Percentiles rank a stretch among this genome's conserved stretches.
These are phyloP conservation scores for Kryphioiulus occultus DNA, from an alignment of 2,888 invertebrate genomes.

Conservation along the genomic window DNA sequence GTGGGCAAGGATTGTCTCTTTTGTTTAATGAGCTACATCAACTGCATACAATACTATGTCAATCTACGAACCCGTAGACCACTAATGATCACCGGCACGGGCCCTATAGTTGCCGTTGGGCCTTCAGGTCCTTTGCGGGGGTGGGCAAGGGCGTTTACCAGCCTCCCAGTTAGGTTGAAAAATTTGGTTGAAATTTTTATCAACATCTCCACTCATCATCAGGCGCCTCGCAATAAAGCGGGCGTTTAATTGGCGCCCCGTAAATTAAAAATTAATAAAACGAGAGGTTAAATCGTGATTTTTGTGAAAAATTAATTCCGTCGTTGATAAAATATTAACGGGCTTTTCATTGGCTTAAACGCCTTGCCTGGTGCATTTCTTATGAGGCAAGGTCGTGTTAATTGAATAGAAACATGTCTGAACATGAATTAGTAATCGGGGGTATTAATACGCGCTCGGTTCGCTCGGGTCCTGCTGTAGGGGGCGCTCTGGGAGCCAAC, in stretches of 20 bases:
- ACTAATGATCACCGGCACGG: too few species aligned
- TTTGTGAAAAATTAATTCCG: conserved; percentile 37
- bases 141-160: too few species aligned
- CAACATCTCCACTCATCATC: too few species aligned
- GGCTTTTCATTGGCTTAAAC: conserved; percentile 5
- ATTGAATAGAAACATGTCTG: conserved; percentile 5
- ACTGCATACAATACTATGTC: too few species aligned
- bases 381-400: conserved; percentile 5
- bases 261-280: conserved; percentile 37
- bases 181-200: too few species aligned
- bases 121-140: too few species aligned
- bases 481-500: not conserved
- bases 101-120: too few species aligned
- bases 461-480: not conserved
- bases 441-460: not conserved
- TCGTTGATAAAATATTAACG: conserved; percentile 1
- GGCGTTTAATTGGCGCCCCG: conserved; percentile 20
- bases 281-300: conserved; percentile 21
- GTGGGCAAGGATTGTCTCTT: too few species aligned
- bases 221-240: not conserved
- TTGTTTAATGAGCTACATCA: too few species aligned
- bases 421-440: conserved; percentile 5
- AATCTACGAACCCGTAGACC: too few species aligned
- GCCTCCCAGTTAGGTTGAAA: too few species aligned
- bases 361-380: not conserved